Evolutionary conservation across 2,797 vertebrate species (phyloP), one percentile per base, ranked within the genome.

Genomic region (Platalea minor): DNA sequence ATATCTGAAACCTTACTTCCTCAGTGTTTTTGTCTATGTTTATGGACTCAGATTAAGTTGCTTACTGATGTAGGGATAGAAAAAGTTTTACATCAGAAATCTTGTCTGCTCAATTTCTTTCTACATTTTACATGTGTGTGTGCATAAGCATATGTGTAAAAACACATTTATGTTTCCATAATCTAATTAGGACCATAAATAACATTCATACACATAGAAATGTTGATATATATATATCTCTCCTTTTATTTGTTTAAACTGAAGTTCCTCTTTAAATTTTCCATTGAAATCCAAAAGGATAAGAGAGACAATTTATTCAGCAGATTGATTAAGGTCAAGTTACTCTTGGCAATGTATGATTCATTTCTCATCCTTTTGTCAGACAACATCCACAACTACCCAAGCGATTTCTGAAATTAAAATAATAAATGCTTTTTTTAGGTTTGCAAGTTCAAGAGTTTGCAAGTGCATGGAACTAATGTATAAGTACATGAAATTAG

Each of bases 51-150:
- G 13, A 51, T 61, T 45, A 69, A 50, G 17, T 63, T 69, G 17
- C 16, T 88, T 82, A 24, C 25, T 79, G 37, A 41, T 41, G 17
- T 18, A 73, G 10, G 5, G 7, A 50, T 41, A 51, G 8, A 77
- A 73, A 61, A 79, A 37, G 4, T 37, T 78, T 64, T 29, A 35
- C 4, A 31, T 26, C 7, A 69, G 24, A 89, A 88, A 37, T 51
- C 8, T 39, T 39, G 2, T 50, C 43, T 61, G 3, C 17, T 89
- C 8, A 17, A 24, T 69, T 43, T 48, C 9, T 4, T 84, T 76
- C 18, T 57, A 18, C 2, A 6, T 45, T 84, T 61, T 24, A 29
- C 1, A 1, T 31, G 5, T 21, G 6, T 53, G 18, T 46, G 1
- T 54, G 4, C 18, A 54, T 57, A 4, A 81, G 3, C 17, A 28